phyloP scores from a whole-genome alignment of 2,113 vertebrate genomes.

The Carassius gibelio region DNA sequence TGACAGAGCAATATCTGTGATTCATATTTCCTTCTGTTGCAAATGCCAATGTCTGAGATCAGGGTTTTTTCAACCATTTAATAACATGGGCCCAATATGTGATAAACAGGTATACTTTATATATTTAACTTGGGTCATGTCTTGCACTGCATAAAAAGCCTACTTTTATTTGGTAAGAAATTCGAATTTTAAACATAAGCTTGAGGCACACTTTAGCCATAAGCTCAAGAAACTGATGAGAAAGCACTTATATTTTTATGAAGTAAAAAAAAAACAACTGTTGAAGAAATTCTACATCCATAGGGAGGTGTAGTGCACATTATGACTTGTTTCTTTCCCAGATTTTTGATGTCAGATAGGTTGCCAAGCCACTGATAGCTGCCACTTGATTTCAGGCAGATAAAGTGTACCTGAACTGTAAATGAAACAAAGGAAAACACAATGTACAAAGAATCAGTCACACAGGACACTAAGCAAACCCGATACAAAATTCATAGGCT shows the following conservation, averaged over 20 bases:
- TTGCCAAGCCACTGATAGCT: constrained; percentile 56
- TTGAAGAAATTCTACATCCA: constrained; percentile 57
- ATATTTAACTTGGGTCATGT: neutral
- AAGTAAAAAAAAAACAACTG: neutral
- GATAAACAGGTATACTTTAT: neutral
- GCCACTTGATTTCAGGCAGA: constrained; percentile 52
- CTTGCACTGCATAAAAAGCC: neutral
- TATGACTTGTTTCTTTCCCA: constrained; percentile 48
- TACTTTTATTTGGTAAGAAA: neutral
- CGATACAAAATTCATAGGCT: neutral
- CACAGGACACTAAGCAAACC: neutral
- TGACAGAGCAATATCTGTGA: constrained; percentile 10
- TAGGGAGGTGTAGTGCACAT: constrained; percentile 20
- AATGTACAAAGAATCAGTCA: constrained; percentile 20
- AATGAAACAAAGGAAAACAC: constrained; percentile 15
- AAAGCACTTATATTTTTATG: neutral
- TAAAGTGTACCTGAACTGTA: constrained; percentile 32
- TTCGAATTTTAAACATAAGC: neutral
- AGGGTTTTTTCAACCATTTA: neutral
- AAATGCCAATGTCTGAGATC: neutral
- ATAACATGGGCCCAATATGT: neutral
- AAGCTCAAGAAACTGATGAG: neutral
- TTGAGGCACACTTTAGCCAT: neutral
- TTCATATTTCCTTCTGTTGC: constrained; percentile 22
- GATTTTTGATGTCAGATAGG: constrained; percentile 60